These are phyloP conservation scores for Pelodiscus sinensis DNA, from an alignment of 2,113 vertebrate species.

Conservation along the genomic window DNA sequence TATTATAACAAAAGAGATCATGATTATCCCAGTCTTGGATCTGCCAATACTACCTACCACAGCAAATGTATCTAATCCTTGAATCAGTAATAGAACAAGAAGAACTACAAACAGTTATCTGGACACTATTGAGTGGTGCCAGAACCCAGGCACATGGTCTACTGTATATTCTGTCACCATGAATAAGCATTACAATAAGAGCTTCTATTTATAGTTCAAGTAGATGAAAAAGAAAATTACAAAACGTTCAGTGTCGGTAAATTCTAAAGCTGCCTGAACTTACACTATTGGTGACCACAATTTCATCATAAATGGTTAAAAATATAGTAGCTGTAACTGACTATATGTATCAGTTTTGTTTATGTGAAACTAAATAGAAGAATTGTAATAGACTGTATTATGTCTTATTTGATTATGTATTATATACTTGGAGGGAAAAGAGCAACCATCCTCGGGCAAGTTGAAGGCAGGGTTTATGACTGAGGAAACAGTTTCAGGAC, in stretches of 20 bases:
- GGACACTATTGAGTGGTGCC: slow-evolving; percentile 22
- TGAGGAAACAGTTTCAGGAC: slow-evolving; percentile 63
- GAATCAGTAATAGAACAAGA: slow-evolving; percentile 63
- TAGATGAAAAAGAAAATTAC: slow-evolving; percentile 55
- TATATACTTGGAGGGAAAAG: slow-evolving; percentile 64
- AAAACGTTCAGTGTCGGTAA: slow-evolving; percentile 47
- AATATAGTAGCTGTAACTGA: slow-evolving; percentile 60
- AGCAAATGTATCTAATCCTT: slow-evolving; percentile 69
- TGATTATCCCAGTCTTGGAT: slow-evolving; percentile 61
- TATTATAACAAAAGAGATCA: slow-evolving; percentile 59
- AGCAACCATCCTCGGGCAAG: slow-evolving; percentile 65
- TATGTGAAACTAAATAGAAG: slow-evolving; percentile 65
- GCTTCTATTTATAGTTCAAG: slow-evolving; percentile 57
- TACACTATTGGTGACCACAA: slow-evolving; percentile 35
- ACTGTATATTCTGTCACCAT: slow-evolving; percentile 43
- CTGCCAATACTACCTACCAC: slow-evolving; percentile 66
- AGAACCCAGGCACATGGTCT: slow-evolving; percentile 55
- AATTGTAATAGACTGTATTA: slow-evolving; percentile 65
- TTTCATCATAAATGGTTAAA: slow-evolving; percentile 51
- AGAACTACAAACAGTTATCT: slow-evolving; percentile 59
- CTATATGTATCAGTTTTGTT: slow-evolving; percentile 71
- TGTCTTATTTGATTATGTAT: slow-evolving; percentile 70
- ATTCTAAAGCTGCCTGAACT: slow-evolving; percentile 41
- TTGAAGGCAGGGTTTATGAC: slow-evolving; percentile 64
- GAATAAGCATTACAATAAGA: slow-evolving; percentile 1